These are phyloP conservation scores for Yponomeuta evonymella DNA, from an alignment of 2,888 invertebrate genomes.

Conservation along the genomic window DNA sequence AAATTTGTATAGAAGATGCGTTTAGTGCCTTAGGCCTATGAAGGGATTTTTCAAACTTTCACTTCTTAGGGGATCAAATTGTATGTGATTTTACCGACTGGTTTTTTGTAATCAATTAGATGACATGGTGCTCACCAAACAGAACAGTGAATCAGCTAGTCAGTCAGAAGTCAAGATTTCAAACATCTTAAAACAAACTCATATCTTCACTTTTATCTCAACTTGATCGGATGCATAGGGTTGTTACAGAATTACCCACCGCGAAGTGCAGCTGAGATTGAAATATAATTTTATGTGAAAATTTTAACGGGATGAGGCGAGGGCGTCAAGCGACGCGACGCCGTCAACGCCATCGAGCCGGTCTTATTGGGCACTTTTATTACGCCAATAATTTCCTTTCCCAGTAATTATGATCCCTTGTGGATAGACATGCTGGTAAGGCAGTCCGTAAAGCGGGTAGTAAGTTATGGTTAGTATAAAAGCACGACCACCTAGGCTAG, in stretches of 20 bases:
- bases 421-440: not conserved
- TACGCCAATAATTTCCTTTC: not conserved
- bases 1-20: too few species aligned
- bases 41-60: too few species aligned
- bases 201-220: not conserved
- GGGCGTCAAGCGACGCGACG: conserved; percentile 8
- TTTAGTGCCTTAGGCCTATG: too few species aligned
- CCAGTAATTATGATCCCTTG: not conserved
- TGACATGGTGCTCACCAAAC: too few species aligned
- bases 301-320: conserved; percentile 19
- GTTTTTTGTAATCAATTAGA: too few species aligned
- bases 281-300: conserved; percentile 55
- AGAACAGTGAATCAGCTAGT: too few species aligned
- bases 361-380: not conserved
- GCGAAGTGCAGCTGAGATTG: conserved; percentile 36
- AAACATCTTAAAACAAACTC: too few species aligned
- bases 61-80: too few species aligned
- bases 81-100: too few species aligned
- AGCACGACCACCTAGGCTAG: not conserved
- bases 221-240: not conserved
- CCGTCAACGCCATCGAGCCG: conserved; percentile 6
- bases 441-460: not conserved
- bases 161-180: too few species aligned
- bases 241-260: conserved; percentile 16
- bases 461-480: not conserved